These are phyloP conservation scores for Phalacrocorax aristotelis DNA, from an alignment of 2,113 vertebrate species.

Conservation along the genomic window DNA sequence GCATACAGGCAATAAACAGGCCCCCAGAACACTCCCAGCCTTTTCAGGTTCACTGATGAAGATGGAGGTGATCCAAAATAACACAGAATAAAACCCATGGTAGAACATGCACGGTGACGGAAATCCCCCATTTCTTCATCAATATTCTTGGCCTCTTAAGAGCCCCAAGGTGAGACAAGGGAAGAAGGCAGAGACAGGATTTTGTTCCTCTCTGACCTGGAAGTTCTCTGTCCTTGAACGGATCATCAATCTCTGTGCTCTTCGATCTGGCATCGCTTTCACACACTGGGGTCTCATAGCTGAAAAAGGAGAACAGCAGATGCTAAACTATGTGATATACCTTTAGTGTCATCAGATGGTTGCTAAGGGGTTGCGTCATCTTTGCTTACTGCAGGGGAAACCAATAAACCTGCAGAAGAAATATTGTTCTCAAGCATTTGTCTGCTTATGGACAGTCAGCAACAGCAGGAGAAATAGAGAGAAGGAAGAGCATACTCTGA, in stretches of 20 bases:
- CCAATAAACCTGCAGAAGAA: neutral
- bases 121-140: neutral
- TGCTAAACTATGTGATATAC: neutral
- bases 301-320: conserved; percentile 66
- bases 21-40: neutral
- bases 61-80: neutral
- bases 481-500: neutral
- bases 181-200: neutral
- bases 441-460: neutral
- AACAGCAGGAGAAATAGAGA: neutral
- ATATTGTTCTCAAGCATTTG: neutral
- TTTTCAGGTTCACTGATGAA: neutral
- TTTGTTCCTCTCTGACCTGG: conserved; percentile 79
- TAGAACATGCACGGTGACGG: neutral
- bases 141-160: neutral
- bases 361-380: neutral
- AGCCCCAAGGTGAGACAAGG: neutral
- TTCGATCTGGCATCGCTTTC: conserved; percentile 86
- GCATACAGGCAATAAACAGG: neutral
- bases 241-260: conserved; percentile 83
- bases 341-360: neutral
- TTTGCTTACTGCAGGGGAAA: neutral
- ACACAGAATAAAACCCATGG: neutral
- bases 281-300: conserved; percentile 93
- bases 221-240: conserved; percentile 91